A percentile compares a stretch with the other conserved stretches of the same genome.
These are phyloP conservation scores for Glaucopsyche alexis DNA, from an alignment of 2,888 invertebrate species.

Conservation along the genomic window DNA sequence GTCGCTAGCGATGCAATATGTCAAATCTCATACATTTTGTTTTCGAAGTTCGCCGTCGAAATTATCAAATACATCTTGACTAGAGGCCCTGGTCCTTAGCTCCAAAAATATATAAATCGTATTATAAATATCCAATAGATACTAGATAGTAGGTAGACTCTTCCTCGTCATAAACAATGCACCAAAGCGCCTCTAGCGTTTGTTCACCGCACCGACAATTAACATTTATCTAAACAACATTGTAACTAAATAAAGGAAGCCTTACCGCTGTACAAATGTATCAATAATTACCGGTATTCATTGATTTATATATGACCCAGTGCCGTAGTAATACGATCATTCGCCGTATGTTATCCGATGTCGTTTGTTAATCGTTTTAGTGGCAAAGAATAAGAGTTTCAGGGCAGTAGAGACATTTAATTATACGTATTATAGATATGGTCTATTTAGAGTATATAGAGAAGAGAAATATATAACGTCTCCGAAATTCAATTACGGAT, in stretches of 20 bases:
- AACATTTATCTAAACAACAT: constrained; percentile 19
- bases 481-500: too few relatives aligned
- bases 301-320: constrained; percentile 18
- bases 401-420: not conserved
- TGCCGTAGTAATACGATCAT: constrained; percentile 1
- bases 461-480: too few relatives aligned
- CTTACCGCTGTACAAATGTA: constrained; percentile 11
- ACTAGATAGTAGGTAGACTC: too few relatives aligned
- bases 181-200: not conserved
- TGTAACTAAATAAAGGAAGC: constrained; percentile 9
- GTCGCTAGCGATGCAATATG: too few relatives aligned
- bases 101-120: not conserved
- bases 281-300: constrained; percentile 16
- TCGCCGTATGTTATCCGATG: not conserved
- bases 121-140: not conserved
- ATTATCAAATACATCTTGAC: too few relatives aligned
- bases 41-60: too few relatives aligned
- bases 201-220: not conserved
- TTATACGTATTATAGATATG: too few relatives aligned
- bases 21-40: too few relatives aligned
- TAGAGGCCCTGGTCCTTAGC: not conserved
- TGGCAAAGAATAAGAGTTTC: not conserved
- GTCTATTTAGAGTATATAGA: too few relatives aligned
- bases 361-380: constrained; percentile 13
- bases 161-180: not conserved